Percentiles rank a stretch among this genome's conserved stretches.
Evolutionary conservation across 2,797 vertebrate genomes (phyloP).

Genomic region (Hippocampus kuda): DNA sequence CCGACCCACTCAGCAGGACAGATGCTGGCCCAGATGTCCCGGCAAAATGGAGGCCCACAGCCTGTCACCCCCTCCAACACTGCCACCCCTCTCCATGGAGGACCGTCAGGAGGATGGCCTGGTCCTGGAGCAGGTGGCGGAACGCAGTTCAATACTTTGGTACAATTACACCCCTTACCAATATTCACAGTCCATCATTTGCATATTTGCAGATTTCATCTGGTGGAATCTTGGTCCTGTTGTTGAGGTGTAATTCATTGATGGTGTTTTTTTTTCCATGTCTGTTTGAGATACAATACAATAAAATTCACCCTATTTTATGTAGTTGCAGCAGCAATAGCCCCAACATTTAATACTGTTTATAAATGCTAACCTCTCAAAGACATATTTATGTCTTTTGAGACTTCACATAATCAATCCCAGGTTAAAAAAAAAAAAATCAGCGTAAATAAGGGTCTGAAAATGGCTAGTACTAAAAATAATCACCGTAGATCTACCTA

Average conservation of each 20-base stretch:
- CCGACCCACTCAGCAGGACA: conserved; percentile 74
- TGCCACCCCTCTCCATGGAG: conserved; percentile 72
- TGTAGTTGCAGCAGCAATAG: too few relatives aligned
- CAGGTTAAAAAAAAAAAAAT: too few relatives aligned
- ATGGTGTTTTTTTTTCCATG: too few relatives aligned
- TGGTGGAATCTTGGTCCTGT: neutral
- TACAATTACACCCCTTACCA: conserved; percentile 22
- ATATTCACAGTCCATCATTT: neutral
- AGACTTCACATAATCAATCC: too few relatives aligned
- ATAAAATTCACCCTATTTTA: too few relatives aligned
- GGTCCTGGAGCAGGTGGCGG: conserved; percentile 36
- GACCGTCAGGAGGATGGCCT: conserved; percentile 47
- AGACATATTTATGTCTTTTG: too few relatives aligned
- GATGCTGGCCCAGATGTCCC: conserved; percentile 84
- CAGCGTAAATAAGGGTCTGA: too few relatives aligned
- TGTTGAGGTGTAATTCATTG: neutral
- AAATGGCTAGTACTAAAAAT: too few relatives aligned
- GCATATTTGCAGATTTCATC: neutral
- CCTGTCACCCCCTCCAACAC: conserved; percentile 64
- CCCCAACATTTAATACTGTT: too few relatives aligned
- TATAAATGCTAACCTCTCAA: too few relatives aligned
- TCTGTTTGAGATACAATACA: too few relatives aligned
- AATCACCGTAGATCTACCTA: too few relatives aligned
- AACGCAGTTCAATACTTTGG: conserved; percentile 78
- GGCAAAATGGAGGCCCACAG: conserved; percentile 69